Percentiles rank a stretch among this genome's conserved stretches.
Conservation (phyloP, 2,113 vertebrate species). For the Agapornis roseicollis region DNA sequence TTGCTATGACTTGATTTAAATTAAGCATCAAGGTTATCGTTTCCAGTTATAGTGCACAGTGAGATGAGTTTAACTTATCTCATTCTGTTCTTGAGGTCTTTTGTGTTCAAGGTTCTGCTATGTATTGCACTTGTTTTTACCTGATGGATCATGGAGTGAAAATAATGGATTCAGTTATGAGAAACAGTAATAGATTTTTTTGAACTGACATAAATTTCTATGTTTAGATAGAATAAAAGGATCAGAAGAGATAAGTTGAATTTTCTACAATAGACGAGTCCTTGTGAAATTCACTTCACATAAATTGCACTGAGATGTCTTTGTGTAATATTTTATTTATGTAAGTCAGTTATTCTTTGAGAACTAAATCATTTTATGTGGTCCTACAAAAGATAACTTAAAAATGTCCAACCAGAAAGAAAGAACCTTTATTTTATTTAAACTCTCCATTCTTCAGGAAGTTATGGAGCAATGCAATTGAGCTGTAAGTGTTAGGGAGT, state of each 20-base stretch:
- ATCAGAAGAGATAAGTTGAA: constrained; percentile 68
- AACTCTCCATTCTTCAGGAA: background rate
- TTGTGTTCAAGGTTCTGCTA: constrained; percentile 70
- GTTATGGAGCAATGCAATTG: background rate
- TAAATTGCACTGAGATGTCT: constrained; percentile 63
- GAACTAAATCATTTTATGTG: constrained; percentile 59
- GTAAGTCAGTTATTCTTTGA: constrained; percentile 67
- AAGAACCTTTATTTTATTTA: constrained; percentile 42
- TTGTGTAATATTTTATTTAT: constrained; percentile 76
- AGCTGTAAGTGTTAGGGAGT: background rate
- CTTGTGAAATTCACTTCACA: constrained; percentile 64
- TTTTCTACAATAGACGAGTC: constrained; percentile 61
- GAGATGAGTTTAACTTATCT: constrained; percentile 58
- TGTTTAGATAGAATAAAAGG: constrained; percentile 69
- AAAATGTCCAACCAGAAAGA: constrained; percentile 36
- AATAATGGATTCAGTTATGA: constrained; percentile 75
- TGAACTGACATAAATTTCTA: constrained; percentile 70
- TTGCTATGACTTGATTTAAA: constrained; percentile 63
- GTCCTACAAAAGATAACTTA: constrained; percentile 55
- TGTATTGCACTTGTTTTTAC: constrained; percentile 71
- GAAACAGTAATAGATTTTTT: constrained; percentile 72
- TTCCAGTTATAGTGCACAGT: constrained; percentile 46
- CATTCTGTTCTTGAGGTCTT: constrained; percentile 55
- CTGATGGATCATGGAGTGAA: constrained; percentile 66
- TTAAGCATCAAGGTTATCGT: constrained; percentile 54